phyloP scores from a whole-genome alignment of 2,113 vertebrate genomes.

The Dasyurus viverrinus region DNA sequence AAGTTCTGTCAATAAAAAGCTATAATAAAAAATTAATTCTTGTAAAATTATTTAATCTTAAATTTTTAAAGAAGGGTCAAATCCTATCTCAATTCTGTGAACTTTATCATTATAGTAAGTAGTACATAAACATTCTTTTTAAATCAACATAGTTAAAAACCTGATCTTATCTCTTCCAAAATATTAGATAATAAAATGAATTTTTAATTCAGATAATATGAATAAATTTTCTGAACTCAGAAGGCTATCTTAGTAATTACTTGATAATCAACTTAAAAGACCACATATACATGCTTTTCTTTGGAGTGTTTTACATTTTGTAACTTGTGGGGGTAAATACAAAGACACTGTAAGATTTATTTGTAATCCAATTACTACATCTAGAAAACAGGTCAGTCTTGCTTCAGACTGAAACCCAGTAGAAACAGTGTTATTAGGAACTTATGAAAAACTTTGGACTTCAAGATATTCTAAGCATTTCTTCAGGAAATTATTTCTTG shows the following conservation, averaged over 20 bases:
- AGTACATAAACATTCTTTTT: not conserved
- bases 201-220: slow-evolving; percentile 31
- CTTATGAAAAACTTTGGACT: not conserved
- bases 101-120: not conserved
- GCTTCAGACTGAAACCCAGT: not conserved
- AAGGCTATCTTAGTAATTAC: not conserved
- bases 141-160: not conserved
- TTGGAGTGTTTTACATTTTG: not conserved
- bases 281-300: not conserved
- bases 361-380: not conserved
- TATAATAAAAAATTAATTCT: not conserved
- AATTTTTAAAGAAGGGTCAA: not conserved
- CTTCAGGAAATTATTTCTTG: not conserved
- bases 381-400: slow-evolving; percentile 34
- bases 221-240: not conserved
- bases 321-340: not conserved
- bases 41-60: not conserved
- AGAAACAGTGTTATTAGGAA: not conserved
- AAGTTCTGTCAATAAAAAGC: too few species aligned
- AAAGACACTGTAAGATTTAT: not conserved
- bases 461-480: not conserved
- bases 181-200: not conserved
- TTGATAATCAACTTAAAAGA: slow-evolving; percentile 14
- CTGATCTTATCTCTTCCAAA: not conserved
- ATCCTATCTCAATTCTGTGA: not conserved